Evolutionary conservation across 2,113 vertebrate species (phyloP).

Genomic region (Lates calcarifer): DNA sequence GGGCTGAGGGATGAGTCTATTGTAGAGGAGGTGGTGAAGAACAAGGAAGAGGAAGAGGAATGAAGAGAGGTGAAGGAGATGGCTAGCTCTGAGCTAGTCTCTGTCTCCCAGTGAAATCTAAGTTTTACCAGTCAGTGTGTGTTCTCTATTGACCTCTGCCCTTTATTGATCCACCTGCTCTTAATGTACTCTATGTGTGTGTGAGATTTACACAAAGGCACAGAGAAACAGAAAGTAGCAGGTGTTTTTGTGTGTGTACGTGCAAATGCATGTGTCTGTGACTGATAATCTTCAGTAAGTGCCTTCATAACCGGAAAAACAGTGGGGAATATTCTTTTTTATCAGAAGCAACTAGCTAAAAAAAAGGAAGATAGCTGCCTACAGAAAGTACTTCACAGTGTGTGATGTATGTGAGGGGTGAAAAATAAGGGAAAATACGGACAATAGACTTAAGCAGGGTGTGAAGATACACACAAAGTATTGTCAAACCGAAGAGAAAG

Average conservation of each 20-base stretch:
- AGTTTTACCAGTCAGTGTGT: slow-evolving; percentile 62
- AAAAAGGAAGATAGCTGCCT: slow-evolving; percentile 19
- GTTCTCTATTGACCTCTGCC: slow-evolving; percentile 69
- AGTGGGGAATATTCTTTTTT: slow-evolving; percentile 49
- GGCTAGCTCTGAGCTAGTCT: slow-evolving; percentile 35
- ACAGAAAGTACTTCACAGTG: slow-evolving; percentile 27
- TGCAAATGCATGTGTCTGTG: slow-evolving; percentile 6
- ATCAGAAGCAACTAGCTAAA: slow-evolving; percentile 28
- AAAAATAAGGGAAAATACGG: slow-evolving; percentile 13
- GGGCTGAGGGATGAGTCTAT: slow-evolving; percentile 42
- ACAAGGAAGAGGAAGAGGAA: slow-evolving; percentile 34
- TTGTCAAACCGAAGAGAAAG: slow-evolving; percentile 29
- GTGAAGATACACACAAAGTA: slow-evolving; percentile 23
- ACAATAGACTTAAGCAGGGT: slow-evolving; percentile 17
- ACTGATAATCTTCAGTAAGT: slow-evolving; percentile 51
- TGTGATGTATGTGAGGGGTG: background rate
- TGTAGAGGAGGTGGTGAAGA: slow-evolving; percentile 38
- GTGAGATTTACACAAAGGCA: slow-evolving; percentile 8
- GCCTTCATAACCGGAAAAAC: slow-evolving; percentile 38
- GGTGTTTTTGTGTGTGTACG: slow-evolving; percentile 18
- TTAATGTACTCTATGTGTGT: slow-evolving; percentile 64
- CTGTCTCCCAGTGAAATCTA: slow-evolving; percentile 45
- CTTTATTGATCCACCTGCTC: slow-evolving; percentile 54
- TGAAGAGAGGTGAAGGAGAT: slow-evolving; percentile 25
- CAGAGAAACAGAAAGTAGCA: slow-evolving; percentile 21